Percentiles rank a stretch among this genome's conserved stretches.
phyloP scores from a whole-genome alignment of 2,888 invertebrate genomes.

The Lasioglossum lativentre region DNA sequence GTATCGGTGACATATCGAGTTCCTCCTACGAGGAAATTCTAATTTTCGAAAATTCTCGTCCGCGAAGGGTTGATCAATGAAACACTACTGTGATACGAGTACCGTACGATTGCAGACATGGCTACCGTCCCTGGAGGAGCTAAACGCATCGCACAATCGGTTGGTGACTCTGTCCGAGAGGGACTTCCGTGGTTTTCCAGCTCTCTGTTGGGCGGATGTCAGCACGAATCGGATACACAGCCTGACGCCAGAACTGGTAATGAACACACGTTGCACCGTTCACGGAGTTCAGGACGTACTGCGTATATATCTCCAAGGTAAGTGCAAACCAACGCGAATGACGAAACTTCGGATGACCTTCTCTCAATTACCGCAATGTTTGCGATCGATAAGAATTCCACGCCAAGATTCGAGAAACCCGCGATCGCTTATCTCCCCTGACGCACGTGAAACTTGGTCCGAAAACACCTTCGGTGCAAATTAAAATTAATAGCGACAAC shows the following conservation, averaged over 20 bases:
- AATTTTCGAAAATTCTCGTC: too few relatives aligned
- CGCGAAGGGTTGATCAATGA: not conserved
- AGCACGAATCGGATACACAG: constrained; percentile 91
- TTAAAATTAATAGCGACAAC: not conserved
- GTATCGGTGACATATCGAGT: too few relatives aligned
- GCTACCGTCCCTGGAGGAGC: constrained; percentile 90
- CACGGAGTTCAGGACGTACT: constrained; percentile 92
- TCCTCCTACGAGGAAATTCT: too few relatives aligned
- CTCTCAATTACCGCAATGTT: not conserved
- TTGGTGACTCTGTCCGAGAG: constrained; percentile 89
- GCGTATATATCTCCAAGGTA: constrained; percentile 93
- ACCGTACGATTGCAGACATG: constrained; percentile 87
- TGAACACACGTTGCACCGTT: constrained; percentile 92
- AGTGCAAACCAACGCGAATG: constrained; percentile 45
- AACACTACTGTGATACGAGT: not conserved
- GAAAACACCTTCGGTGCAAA: not conserved
- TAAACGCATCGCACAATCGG: constrained; percentile 92
- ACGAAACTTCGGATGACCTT: not conserved
- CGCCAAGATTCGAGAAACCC: not conserved
- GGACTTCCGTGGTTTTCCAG: constrained; percentile 93
- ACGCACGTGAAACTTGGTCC: not conserved
- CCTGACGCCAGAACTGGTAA: constrained; percentile 90
- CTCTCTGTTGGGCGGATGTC: constrained; percentile 92
- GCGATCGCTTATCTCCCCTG: not conserved
- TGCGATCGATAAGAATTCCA: constrained; percentile 7